These are phyloP conservation scores for Sarcophaga caerulescens DNA, from an alignment of 2,888 invertebrate species.

Conservation along the genomic window DNA sequence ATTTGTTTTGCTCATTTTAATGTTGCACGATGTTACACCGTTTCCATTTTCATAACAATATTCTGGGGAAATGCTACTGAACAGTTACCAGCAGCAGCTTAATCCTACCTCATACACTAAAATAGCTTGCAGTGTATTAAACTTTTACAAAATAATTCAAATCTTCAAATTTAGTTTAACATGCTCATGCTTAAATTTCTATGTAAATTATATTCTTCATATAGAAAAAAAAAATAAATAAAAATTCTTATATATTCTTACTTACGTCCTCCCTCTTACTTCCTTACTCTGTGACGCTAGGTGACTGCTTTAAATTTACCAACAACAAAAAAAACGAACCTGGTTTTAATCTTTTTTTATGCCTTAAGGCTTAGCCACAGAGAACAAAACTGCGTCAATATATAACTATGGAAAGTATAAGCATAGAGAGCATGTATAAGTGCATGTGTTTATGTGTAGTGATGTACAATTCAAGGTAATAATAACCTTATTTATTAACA, in stretches of 20 bases:
- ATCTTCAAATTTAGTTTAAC: too few relatives aligned
- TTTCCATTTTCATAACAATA: too few relatives aligned
- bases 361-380: slow-evolving; percentile 16
- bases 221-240: background rate
- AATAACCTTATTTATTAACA: slow-evolving; percentile 27
- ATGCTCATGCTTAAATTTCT: slow-evolving; percentile 17
- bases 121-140: too few relatives aligned
- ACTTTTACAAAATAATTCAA: too few relatives aligned
- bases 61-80: too few relatives aligned
- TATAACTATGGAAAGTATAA: background rate
- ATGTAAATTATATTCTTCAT: slow-evolving; percentile 12
- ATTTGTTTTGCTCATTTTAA: too few relatives aligned
- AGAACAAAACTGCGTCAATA: background rate
- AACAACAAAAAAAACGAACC: background rate
- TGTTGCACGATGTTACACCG: too few relatives aligned
- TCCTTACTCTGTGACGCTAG: too few relatives aligned
- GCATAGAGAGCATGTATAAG: background rate
- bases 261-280: too few relatives aligned
- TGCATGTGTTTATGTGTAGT: background rate
- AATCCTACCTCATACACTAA: fast-evolving
- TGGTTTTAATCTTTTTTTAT: slow-evolving; percentile 22
- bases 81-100: too few relatives aligned
- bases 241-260: too few relatives aligned
- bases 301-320: too few relatives aligned
- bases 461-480: slow-evolving; percentile 27